Percentiles rank a stretch among this genome's conserved stretches.
Conservation (phyloP, 1,140 invertebrate genomes). For the Cecropterus lyciades region DNA sequence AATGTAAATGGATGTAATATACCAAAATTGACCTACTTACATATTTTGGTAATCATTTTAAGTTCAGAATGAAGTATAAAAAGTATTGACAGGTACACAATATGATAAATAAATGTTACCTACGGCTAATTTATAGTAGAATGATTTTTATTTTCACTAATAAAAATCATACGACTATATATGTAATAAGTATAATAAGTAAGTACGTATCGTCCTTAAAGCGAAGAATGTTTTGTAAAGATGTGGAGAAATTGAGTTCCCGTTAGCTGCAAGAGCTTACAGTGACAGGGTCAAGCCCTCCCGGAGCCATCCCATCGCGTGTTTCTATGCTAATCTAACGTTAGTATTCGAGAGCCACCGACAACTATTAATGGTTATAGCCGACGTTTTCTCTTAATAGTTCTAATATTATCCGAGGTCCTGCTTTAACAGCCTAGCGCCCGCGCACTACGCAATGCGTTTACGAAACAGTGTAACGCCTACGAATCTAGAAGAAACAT, state of each 20-base stretch:
- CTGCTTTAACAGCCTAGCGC: slow-evolving; percentile 44
- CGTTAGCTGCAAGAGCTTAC: slow-evolving; percentile 72
- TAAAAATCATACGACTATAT: too few relatives aligned
- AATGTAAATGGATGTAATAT: too few relatives aligned
- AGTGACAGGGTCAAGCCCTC: slow-evolving; percentile 76
- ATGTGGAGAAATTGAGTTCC: slow-evolving; percentile 65
- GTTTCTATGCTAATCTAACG: slow-evolving; percentile 79
- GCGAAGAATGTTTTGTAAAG: slow-evolving; percentile 14
- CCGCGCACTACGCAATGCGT: slow-evolving; percentile 62
- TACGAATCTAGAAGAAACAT: slow-evolving; percentile 57
- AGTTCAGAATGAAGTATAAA: too few relatives aligned
- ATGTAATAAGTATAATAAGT: too few relatives aligned
- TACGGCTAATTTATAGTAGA: too few relatives aligned
- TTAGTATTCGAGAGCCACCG: slow-evolving; percentile 67
- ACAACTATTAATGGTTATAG: slow-evolving; percentile 78
- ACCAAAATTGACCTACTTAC: too few relatives aligned
- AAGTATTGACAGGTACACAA: too few relatives aligned
- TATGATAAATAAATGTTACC: too few relatives aligned
- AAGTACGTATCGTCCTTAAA: background rate
- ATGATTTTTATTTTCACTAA: too few relatives aligned
- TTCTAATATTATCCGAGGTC: slow-evolving; percentile 53
- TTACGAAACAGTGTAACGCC: slow-evolving; percentile 77
- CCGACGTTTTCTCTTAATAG: slow-evolving; percentile 67
- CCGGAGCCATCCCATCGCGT: slow-evolving; percentile 65
- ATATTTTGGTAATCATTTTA: too few relatives aligned